Conservation (phyloP, 1,140 invertebrate species). For the Bactericera cockerelli region DNA sequence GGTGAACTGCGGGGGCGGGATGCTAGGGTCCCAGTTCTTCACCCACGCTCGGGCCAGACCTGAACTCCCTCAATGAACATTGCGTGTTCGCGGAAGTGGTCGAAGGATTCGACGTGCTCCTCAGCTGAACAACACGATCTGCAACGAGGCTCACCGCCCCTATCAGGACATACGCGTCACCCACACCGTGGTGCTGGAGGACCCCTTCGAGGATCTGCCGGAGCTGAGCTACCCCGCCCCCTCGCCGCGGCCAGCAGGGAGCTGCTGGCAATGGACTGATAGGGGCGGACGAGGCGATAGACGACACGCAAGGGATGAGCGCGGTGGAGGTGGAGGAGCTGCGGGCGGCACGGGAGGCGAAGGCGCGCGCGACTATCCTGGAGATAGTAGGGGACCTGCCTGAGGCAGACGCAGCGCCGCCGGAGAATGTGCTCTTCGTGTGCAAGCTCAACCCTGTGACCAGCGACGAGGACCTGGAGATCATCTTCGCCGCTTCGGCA, state of each 20-base stretch:
- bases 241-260: constrained; percentile 77
- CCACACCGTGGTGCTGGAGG: constrained; percentile 91
- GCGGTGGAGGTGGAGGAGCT: constrained; percentile 74
- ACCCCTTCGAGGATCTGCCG: constrained; percentile 84
- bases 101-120: constrained; percentile 80
- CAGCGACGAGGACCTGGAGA: constrained; percentile 91
- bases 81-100: constrained; percentile 93
- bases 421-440: constrained; percentile 98
- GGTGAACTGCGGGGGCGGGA: constrained; percentile 38
- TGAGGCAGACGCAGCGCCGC: constrained; percentile 90
- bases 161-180: constrained; percentile 73
- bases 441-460: constrained; percentile 99
- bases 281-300: constrained; percentile 84
- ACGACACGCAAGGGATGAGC: constrained; percentile 74
- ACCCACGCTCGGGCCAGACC: constrained; percentile 75
- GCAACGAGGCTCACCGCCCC: constrained; percentile 77
- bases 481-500: constrained; percentile 97
- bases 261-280: constrained; percentile 65
- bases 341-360: constrained; percentile 80
- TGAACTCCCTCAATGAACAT: constrained; percentile 89
- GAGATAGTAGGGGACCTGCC: constrained; percentile 98
- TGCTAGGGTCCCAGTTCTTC: constrained; percentile 92
- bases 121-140: constrained; percentile 84
- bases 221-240: constrained; percentile 56
- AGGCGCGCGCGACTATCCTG: constrained; percentile 89